These are phyloP conservation scores for Schizopygopsis pylzovi DNA, from an alignment of 2,797 vertebrate species.

Conservation along the genomic window DNA sequence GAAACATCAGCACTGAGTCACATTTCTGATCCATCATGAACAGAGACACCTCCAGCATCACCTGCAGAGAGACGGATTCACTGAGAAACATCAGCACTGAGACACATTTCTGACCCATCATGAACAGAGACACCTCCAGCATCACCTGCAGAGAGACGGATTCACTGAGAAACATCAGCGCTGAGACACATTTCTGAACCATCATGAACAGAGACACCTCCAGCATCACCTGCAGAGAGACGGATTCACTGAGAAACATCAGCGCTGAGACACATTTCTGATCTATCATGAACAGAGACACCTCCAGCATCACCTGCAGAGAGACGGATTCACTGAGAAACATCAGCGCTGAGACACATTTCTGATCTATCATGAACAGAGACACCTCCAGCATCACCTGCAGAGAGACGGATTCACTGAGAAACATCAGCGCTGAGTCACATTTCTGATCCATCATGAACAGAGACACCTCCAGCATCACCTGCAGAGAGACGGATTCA, in stretches of 20 bases:
- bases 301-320: slow-evolving; percentile 49
- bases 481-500: slow-evolving; percentile 6
- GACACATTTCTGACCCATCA: slow-evolving; percentile 61
- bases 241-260: neutral
- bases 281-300: slow-evolving; percentile 67
- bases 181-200: slow-evolving; percentile 29
- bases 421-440: neutral
- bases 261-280: slow-evolving; percentile 46
- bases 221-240: neutral
- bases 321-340: neutral
- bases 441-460: slow-evolving; percentile 66
- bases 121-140: slow-evolving; percentile 64
- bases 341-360: neutral
- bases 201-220: slow-evolving; percentile 65
- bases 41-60: too few species aligned
- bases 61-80: too few species aligned
- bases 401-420: neutral
- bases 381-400: too few species aligned
- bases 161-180: neutral
- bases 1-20: neutral
- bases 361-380: neutral
- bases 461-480: slow-evolving; percentile 59
- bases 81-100: neutral
- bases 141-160: slow-evolving; percentile 34
- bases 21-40: neutral